Conservation (phyloP, 1,140 invertebrate genomes). For the Halesus radiatus region DNA sequence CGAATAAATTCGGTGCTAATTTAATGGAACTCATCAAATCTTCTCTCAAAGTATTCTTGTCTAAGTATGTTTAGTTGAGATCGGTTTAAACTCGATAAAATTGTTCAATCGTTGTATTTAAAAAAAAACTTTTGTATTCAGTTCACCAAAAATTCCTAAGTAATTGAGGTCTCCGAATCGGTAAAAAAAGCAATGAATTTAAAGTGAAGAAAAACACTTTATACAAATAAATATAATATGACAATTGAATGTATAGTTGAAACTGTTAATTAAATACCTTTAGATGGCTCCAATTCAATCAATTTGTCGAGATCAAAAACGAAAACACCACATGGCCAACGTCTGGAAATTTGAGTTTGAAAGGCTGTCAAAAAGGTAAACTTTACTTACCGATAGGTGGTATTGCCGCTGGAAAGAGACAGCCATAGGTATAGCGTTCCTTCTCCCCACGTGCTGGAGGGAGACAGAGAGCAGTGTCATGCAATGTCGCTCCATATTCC, state of each 20-base stretch:
- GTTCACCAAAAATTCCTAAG: too few species aligned
- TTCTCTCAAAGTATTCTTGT: too few species aligned
- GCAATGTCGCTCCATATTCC: constrained; percentile 27
- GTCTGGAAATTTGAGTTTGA: background rate
- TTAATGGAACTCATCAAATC: too few species aligned
- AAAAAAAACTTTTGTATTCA: too few species aligned
- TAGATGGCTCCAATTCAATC: background rate
- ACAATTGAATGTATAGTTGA: background rate
- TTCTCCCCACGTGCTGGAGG: constrained; percentile 23
- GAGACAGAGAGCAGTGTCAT: constrained; percentile 26
- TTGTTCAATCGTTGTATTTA: too few species aligned
- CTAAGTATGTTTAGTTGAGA: too few species aligned
- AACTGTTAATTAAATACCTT: background rate
- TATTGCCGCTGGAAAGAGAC: constrained; percentile 10
- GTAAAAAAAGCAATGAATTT: too few species aligned
- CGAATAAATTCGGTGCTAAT: too few species aligned
- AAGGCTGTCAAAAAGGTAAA: background rate
- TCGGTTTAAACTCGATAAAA: too few species aligned
- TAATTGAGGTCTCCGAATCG: too few species aligned
- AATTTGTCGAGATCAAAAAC: background rate
- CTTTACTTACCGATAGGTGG: constrained; percentile 17
- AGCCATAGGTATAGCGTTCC: background rate
- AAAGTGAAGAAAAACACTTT: too few species aligned
- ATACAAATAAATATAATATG: background rate
- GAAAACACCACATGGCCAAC: constrained; percentile 12